phyloP scores from a whole-genome alignment of 2,113 vertebrate species.

The Trochalopteron elliotii region DNA sequence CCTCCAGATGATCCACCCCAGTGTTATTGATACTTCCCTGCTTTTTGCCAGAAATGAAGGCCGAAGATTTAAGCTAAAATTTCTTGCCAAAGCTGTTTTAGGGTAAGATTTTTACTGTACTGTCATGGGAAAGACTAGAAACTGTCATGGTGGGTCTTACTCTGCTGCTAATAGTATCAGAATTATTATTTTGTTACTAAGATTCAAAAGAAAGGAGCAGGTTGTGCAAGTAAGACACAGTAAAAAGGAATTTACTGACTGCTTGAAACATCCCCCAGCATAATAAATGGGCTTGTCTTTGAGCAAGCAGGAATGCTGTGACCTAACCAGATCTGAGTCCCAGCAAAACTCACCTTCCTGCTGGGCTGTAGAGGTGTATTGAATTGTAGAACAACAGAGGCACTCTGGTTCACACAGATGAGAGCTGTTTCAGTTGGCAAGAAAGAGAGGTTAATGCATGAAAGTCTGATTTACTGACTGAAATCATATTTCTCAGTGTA shows the following conservation, averaged over 20 bases:
- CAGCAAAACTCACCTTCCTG: background rate
- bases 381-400: background rate
- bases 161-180: background rate
- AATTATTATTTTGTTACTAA: background rate
- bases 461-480: background rate
- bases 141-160: background rate
- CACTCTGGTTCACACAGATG: background rate
- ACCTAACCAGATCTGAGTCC: background rate
- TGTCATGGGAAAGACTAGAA: background rate
- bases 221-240: background rate
- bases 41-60: slow-evolving; percentile 81
- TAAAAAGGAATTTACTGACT: background rate
- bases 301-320: background rate
- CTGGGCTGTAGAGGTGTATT: background rate
- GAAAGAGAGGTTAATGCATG: background rate
- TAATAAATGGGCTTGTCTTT: background rate
- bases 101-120: slow-evolving; percentile 73
- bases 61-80: slow-evolving; percentile 85
- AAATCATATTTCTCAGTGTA: background rate
- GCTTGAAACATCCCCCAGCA: background rate
- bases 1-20: slow-evolving; percentile 85
- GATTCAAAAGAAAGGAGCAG: background rate
- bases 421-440: background rate
- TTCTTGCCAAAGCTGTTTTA: slow-evolving; percentile 82
- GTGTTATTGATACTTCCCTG: slow-evolving; percentile 89